Base-by-base conservation (phyloP, 2,113 vertebrate genomes). In the Archilochus colubris region DNA sequence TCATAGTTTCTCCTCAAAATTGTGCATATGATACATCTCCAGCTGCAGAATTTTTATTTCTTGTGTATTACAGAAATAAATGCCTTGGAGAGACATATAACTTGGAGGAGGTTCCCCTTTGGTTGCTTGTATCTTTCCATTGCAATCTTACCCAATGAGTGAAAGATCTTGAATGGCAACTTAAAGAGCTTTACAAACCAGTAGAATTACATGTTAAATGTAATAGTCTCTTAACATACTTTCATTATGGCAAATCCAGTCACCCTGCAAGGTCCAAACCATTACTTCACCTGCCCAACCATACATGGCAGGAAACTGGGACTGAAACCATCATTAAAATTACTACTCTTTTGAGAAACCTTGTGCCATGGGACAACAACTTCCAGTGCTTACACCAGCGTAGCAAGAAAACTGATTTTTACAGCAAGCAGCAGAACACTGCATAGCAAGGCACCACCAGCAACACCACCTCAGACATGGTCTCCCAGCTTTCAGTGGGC, bases 381-480 rank as follows among this genome's bases (percentile, higher is more conserved):
- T 4, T 43, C 55, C 63, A 31, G 38, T 5, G 1, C 40, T 3
- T 10, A 64, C 53, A 40, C 28, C 44, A 76, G 48, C 6, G 36
- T n/a, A 87, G 43, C n/a, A 33, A 83, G 70, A 69, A 59, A 43
- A 1, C 0, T 28, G 4, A 72, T 67, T 72, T 57, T 44, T 82
- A 72, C 8, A 19, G 44, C 24, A 82, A 82, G 18, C 54, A 75
- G 31, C 31, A 76, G 20, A 82, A 84, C 1, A 2, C 30, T 38
- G 48, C 64, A 53, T 0, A 62, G 24, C 38, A 33, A 84, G 31
- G n/a, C 14, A 82, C 12, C 21, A 24, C 7, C 50, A 54, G 63
- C 4, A 66, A 53, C 64, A 51, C 14, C 0, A 0, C 27, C 48
- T 81, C 17, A 51, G 30, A 53, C 18, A 48, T 0, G 0, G 19